phyloP scores from a whole-genome alignment of 1,140 invertebrate species.

The Lucilia cuprina region DNA sequence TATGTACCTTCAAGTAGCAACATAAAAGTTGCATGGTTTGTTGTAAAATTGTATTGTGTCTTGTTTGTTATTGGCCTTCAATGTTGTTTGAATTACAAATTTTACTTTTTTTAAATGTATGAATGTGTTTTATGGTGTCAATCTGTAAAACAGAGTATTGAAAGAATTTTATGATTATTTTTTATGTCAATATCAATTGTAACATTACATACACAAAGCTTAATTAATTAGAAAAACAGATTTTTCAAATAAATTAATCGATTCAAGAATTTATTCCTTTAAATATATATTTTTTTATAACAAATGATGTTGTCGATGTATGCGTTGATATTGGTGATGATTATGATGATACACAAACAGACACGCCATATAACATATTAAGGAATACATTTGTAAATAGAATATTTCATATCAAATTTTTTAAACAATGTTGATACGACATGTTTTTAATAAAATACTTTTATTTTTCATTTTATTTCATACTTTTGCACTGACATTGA shows the following conservation, averaged over 20 bases:
- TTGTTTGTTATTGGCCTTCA: constrained; percentile 17
- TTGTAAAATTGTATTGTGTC: background rate
- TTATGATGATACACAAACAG: background rate
- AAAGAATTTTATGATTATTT: background rate
- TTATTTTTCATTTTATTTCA: background rate
- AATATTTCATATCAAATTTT: background rate
- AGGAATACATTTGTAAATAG: background rate
- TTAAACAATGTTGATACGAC: background rate
- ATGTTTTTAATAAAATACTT: background rate
- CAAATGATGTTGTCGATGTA: background rate
- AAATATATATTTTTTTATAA: no score
- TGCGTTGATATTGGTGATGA: background rate
- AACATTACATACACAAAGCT: no score
- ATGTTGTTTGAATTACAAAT: background rate
- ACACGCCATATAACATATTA: no score
- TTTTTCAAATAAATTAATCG: background rate
- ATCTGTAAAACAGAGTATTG: background rate
- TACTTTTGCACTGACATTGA: constrained; percentile 9
- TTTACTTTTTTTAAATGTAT: background rate
- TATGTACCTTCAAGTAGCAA: background rate
- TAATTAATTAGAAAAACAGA: background rate
- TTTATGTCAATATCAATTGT: background rate
- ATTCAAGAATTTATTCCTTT: no score
- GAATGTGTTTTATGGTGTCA: background rate
- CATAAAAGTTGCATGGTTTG: background rate